Evolutionary conservation across 2,888 invertebrate species (phyloP).

Genomic region (Eustalomyia histrio): DNA sequence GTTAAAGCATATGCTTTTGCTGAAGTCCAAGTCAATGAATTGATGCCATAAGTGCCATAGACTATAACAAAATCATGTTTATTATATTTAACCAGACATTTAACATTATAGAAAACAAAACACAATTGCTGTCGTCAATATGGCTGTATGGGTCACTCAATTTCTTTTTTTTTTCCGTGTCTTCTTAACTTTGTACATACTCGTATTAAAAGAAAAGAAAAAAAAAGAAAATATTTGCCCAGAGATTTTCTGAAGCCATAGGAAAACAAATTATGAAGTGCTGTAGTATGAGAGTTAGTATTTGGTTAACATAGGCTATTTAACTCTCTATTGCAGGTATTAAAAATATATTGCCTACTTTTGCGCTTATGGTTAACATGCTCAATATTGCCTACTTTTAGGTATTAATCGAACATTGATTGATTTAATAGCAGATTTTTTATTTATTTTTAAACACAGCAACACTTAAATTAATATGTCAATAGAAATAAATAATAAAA

Average conservation of each 20-base stretch:
- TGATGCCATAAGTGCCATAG: conserved; percentile 26
- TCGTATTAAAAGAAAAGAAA: no score
- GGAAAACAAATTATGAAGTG: background rate
- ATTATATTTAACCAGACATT: background rate
- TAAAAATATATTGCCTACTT: background rate
- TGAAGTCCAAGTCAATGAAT: conserved; percentile 45
- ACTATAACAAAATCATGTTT: conserved; percentile 1
- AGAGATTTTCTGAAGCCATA: background rate
- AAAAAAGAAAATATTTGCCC: background rate
- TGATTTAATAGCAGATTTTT: no score
- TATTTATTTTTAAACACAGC: no score
- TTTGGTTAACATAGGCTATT: background rate
- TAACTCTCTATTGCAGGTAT: background rate
- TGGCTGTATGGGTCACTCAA: conserved; percentile 55
- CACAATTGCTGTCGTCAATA: conserved; percentile 60
- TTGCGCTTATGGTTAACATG: background rate
- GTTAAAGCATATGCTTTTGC: conserved; percentile 29
- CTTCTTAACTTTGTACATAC: background rate
- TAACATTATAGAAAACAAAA: background rate
- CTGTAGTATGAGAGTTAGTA: background rate
- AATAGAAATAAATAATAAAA: no score
- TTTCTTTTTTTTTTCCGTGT: background rate
- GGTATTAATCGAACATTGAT: no score
- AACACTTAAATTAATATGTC: no score
- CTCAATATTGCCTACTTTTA: background rate